Conservation (phyloP, 2,113 vertebrate genomes). For the Meles meles region DNA sequence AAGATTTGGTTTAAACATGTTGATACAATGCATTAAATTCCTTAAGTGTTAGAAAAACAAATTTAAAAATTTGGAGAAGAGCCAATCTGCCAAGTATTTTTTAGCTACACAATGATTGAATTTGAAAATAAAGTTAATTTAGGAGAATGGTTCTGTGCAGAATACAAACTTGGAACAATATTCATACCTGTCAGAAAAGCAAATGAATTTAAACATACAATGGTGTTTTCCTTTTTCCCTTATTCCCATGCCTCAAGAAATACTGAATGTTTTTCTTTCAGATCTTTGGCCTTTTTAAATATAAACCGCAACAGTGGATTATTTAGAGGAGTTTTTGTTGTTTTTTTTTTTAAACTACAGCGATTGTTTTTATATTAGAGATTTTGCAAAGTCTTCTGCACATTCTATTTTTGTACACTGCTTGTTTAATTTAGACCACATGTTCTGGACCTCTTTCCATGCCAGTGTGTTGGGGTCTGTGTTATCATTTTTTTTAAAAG, state of each 20-base stretch:
- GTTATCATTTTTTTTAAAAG: not conserved
- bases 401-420: not conserved
- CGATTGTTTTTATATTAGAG: not conserved
- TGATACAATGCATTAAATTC: slow-evolving; percentile 20
- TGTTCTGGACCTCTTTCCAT: not conserved
- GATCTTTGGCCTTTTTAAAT: not conserved
- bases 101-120: not conserved
- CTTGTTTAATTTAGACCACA: not conserved
- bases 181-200: slow-evolving; percentile 47
- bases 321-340: not conserved
- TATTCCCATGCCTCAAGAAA: not conserved
- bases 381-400: not conserved
- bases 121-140: slow-evolving; percentile 59
- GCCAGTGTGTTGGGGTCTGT: not conserved
- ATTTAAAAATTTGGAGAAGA: not conserved
- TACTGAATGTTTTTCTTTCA: not conserved
- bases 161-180: not conserved
- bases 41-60: slow-evolving; percentile 49
- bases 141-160: slow-evolving; percentile 11
- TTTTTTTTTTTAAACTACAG: not conserved
- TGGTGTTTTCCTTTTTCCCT: not conserved
- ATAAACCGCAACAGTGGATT: not conserved
- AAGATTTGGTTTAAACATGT: slow-evolving; percentile 39
- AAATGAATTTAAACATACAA: not conserved
- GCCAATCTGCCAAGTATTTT: not conserved